Percentiles rank a stretch among this genome's conserved stretches.
Evolutionary conservation across 2,113 vertebrate genomes (phyloP).

Genomic region (Ammodytes dubius): DNA sequence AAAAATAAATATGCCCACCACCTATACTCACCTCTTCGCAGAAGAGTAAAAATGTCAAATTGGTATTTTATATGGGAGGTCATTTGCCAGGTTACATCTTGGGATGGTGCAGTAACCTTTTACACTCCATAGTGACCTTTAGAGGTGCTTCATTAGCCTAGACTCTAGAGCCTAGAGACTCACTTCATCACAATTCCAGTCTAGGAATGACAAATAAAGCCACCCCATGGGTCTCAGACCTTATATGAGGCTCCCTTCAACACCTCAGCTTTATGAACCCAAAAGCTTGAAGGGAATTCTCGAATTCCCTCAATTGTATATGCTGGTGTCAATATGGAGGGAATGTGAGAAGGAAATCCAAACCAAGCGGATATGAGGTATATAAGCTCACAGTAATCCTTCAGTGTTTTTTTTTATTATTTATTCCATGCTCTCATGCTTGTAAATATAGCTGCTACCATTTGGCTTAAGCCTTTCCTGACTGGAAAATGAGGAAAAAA

Average conservation of each 20-base stretch:
- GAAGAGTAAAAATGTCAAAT: neutral
- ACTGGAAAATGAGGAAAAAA: slow-evolving; percentile 48
- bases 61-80: neutral
- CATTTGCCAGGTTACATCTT: neutral
- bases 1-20: no score
- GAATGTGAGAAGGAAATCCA: slow-evolving; percentile 37
- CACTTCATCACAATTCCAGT: slow-evolving; percentile 45
- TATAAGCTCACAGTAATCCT: slow-evolving; percentile 34
- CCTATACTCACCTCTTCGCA: no score
- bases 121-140: neutral
- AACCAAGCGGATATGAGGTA: slow-evolving; percentile 39
- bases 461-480: slow-evolving; percentile 30
- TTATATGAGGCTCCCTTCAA: slow-evolving; percentile 18
- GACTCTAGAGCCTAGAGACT: slow-evolving; percentile 22
- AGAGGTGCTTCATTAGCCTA: neutral
- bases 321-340: slow-evolving; percentile 30
- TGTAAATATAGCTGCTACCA: slow-evolving; percentile 58
- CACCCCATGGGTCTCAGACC: slow-evolving; percentile 38
- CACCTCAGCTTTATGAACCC: neutral
- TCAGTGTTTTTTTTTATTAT: slow-evolving; percentile 36
- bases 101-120: neutral
- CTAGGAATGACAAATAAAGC: slow-evolving; percentile 36
- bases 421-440: slow-evolving; percentile 55
- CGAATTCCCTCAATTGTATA: neutral
- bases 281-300: slow-evolving; percentile 7